Base-by-base conservation (phyloP, 2,113 vertebrate genomes). In the Chloroceryle aenea region DNA sequence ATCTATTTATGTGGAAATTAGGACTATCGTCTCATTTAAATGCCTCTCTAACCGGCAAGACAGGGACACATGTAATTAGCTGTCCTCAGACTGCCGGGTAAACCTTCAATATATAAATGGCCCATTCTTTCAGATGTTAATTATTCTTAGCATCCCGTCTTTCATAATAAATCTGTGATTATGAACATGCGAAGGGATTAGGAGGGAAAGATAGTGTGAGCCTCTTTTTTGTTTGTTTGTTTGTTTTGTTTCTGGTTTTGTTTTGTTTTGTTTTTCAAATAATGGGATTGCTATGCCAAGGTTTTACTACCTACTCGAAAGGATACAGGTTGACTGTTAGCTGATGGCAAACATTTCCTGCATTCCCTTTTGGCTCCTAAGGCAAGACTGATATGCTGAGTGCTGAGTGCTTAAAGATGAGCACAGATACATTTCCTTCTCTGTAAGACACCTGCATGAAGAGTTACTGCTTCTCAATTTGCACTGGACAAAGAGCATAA, bases 291-390 rank as follows among this genome's bases (percentile, higher is more conserved):
- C 23, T 56, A 22, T 40, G 12, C 12, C 1, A 5, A 4, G 7
- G 8, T 81, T 12, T 86, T 12, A 25, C 29, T 32, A n/a, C 10
- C 9, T 82, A 26, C 72, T 77, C 59, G 13, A 38, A 72, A 53
- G 23, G 45, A 80, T 25, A 27, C 29, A 13, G 0, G 0, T 66
- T 83, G 9, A 45, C 10, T 5, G 14, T 64, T 83, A 17, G 29
- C 27, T 29, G 2, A 15, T 0, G 0, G 23, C 29, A 47, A 38
- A 23, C 1, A 12, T 73, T 73, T 58, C 9, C 10, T 50, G 26
- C 29, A 0, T 63, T 55, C 26, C n/a, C 8, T 20, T 69, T 48
- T 18, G 64, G 15, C 52, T 36, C 12, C 42, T 59, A 22, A 43
- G 26, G 47, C 42, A 48, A 52, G 42, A 32, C 10, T 10, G 59